Conservation (phyloP, 2,888 invertebrate species). For the Drosophila buzzatii region DNA sequence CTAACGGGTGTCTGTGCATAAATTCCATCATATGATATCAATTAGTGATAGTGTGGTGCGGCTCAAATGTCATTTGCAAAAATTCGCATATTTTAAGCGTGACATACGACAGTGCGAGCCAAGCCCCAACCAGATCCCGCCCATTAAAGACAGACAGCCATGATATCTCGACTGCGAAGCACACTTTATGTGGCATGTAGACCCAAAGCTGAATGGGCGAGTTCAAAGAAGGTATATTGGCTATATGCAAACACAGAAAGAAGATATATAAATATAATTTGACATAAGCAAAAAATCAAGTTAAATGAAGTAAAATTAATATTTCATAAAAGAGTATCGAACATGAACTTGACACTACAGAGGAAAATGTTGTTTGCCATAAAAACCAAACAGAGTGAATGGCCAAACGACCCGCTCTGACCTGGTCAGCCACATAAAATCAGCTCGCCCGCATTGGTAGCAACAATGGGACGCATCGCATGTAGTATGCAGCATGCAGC, state of each 20-base stretch:
- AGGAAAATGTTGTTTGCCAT: conserved; percentile 29
- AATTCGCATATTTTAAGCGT: conserved; percentile 78
- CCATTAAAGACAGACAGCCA: conserved; percentile 26
- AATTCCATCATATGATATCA: conserved; percentile 80
- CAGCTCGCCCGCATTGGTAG: conserved; percentile 69
- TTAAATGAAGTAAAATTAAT: no score
- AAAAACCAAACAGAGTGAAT: conserved; percentile 67
- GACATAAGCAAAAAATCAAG: neutral
- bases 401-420: conserved; percentile 62
- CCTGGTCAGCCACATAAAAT: conserved; percentile 72
- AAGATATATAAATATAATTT: neutral
- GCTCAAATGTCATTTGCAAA: conserved; percentile 80
- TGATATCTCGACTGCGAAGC: conserved; percentile 56
- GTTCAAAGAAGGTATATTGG: conserved; percentile 6
- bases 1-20: conserved; percentile 65
- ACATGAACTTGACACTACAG: neutral
- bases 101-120: conserved; percentile 55
- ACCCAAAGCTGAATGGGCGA: neutral
- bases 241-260: neutral
- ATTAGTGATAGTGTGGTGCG: conserved; percentile 80
- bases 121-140: neutral
- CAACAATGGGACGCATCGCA: conserved; percentile 53
- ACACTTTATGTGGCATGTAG: conserved; percentile 42
- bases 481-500: conserved; percentile 11
- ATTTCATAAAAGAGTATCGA: conserved; percentile 38